Base-by-base conservation (phyloP, 2,797 vertebrate species). In the Pteropus rufus region DNA sequence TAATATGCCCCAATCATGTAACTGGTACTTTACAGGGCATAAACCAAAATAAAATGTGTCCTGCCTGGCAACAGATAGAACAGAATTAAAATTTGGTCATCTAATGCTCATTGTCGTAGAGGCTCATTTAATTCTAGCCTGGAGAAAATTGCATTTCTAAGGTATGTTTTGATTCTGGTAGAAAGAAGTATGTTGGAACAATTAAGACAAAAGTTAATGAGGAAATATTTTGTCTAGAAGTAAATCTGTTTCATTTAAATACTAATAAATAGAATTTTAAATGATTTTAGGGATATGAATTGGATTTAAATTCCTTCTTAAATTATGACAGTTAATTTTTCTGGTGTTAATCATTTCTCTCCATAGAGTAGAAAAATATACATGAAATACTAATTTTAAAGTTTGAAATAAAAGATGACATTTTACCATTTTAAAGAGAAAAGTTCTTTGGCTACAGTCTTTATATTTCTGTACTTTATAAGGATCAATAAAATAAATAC, bases 201-300 rank as follows among this genome's bases (percentile, higher is more conserved):
- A 84, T 85, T 95, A 94, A 84, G 49, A 96, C 79, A 97, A 96
- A 95, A 80, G 76, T 95, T 97, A 97, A 93, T 92, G 34, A 89
- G 46, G 10, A 82, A 14, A 64, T 94, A 80, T 91, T 92, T 93
- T 95, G 46, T 77, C n/a, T 80, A 77, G 34, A 93, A 69, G 36
- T 72, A 82, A 94, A 95, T 95, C 41, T 31, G 18, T 79, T 36
- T 36, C 36, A 36, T 95, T 90, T 92, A 94, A 95, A 87, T 44
- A 90, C 34, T 84, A 91, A 85, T 70, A 95, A 93, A 90, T 36
- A 93, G 5, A 89, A 87, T 83, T 86, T 86, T 91, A 94, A 89
- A 39, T 84, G 31, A 1, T 77, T 60, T 95, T 65, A 58, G 11
- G 60, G 29, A 0, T 80, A 34, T 58, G 10, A 26, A 29, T 36